A percentile compares a stretch with the other conserved stretches of the same genome.
phyloP scores from a whole-genome alignment of 2,888 invertebrate genomes.

The Hirtodrosophila duncani region DNA sequence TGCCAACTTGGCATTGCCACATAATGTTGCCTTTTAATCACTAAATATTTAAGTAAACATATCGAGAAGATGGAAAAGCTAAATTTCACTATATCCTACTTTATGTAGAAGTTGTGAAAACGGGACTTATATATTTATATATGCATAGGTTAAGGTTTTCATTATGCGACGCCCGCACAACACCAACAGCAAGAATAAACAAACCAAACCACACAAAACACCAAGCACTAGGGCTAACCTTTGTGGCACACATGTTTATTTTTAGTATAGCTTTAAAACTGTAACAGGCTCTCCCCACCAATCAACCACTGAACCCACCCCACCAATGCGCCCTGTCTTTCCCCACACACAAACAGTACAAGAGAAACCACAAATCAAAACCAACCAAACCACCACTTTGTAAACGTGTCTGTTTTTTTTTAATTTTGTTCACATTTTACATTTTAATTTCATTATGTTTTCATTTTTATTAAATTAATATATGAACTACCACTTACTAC shows the following conservation, averaged over 20 bases:
- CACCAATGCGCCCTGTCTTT: too few species aligned
- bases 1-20: too few species aligned
- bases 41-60: too few species aligned
- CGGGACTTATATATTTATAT: too few species aligned
- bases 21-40: too few species aligned
- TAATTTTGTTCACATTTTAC: constrained; percentile 16
- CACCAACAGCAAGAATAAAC: background rate
- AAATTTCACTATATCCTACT: too few species aligned
- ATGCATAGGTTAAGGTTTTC: background rate
- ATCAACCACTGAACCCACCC: too few species aligned
- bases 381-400: constrained; percentile 16
- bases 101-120: too few species aligned
- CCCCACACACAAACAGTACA: constrained; percentile 19
- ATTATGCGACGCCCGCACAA: background rate
- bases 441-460: constrained; percentile 25
- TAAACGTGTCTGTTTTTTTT: constrained; percentile 19
- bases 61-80: too few species aligned
- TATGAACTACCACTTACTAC: constrained; percentile 61
- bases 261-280: too few species aligned
- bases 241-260: constrained; percentile 57
- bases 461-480: constrained; percentile 33
- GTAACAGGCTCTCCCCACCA: too few species aligned
- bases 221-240: constrained; percentile 46
- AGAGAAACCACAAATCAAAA: constrained; percentile 25
- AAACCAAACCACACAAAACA: constrained; percentile 22